Conservation (phyloP, 2,113 vertebrate genomes). For the Oncorhynchus keta region DNA sequence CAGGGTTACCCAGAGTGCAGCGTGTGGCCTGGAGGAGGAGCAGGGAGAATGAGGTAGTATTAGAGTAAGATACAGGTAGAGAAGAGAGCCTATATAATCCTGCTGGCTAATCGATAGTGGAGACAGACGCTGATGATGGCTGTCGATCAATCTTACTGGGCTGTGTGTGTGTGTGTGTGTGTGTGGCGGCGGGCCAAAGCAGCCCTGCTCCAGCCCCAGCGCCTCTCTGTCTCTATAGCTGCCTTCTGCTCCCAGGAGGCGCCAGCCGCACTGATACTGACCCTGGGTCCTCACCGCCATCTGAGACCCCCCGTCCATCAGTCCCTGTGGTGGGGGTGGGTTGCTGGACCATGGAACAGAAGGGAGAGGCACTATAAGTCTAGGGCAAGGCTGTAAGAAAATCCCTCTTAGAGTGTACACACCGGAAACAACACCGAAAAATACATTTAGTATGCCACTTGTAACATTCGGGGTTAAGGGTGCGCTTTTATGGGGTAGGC, state of each 20-base stretch:
- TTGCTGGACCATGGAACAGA: background rate
- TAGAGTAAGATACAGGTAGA: slow-evolving; percentile 26
- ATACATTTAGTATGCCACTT: no score
- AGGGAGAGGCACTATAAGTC: background rate
- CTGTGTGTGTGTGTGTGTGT: slow-evolving; percentile 20
- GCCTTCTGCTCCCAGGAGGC: background rate
- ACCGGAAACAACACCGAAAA: slow-evolving; percentile 30
- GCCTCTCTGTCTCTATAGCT: background rate
- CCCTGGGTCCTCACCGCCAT: background rate
- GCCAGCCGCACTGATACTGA: background rate
- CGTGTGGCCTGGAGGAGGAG: slow-evolving; percentile 71
- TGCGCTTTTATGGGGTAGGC: no score
- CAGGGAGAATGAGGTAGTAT: slow-evolving; percentile 29
- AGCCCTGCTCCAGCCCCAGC: background rate
- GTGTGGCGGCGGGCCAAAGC: slow-evolving; percentile 15
- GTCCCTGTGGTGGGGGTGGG: background rate
- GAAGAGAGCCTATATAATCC: slow-evolving; percentile 64
- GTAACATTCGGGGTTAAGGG: no score
- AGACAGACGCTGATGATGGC: slow-evolving; percentile 67
- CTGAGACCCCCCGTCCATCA: background rate
- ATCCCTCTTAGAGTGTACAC: background rate
- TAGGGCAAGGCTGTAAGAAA: background rate
- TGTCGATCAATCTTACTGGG: slow-evolving; percentile 63
- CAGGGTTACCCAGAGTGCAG: slow-evolving; percentile 74
- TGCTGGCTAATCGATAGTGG: slow-evolving; percentile 67